Conservation (phyloP, 2,113 vertebrate species). For the Charadrius vociferus region DNA sequence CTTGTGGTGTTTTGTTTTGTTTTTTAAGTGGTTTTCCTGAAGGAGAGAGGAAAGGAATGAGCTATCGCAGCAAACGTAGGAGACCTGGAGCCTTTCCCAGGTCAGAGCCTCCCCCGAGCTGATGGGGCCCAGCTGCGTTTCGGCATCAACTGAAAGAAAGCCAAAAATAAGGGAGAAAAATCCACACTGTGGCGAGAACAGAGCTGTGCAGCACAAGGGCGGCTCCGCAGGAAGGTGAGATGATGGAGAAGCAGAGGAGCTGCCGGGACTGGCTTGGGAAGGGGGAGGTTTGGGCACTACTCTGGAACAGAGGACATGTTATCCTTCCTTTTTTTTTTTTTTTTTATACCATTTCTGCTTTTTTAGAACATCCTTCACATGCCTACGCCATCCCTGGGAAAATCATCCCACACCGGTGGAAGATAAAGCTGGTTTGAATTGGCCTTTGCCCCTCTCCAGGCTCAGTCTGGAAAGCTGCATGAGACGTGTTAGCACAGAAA, state of each 20-base stretch:
- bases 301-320: accelerated
- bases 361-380: no score
- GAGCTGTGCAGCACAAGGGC: neutral
- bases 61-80: neutral
- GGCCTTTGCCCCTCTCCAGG: neutral
- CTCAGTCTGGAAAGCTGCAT: neutral
- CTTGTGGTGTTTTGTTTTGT: neutral
- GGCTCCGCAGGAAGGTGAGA: neutral
- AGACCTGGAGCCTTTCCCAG: constrained; percentile 37
- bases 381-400: no score
- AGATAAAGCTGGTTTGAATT: neutral
- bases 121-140: constrained; percentile 4
- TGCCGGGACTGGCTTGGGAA: neutral
- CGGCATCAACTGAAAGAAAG: neutral
- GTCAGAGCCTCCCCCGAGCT: neutral
- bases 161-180: neutral
- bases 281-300: neutral
- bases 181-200: neutral
- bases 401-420: neutral
- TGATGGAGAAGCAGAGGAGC: neutral
- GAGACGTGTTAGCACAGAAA: neutral
- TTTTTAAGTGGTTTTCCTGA: neutral
- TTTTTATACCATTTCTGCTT: no score
- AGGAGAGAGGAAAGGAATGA: constrained; percentile 8
- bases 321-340: neutral